These are phyloP conservation scores for Strigamia transsilvanica DNA, from an alignment of 2,888 invertebrate species.

Conservation along the genomic window DNA sequence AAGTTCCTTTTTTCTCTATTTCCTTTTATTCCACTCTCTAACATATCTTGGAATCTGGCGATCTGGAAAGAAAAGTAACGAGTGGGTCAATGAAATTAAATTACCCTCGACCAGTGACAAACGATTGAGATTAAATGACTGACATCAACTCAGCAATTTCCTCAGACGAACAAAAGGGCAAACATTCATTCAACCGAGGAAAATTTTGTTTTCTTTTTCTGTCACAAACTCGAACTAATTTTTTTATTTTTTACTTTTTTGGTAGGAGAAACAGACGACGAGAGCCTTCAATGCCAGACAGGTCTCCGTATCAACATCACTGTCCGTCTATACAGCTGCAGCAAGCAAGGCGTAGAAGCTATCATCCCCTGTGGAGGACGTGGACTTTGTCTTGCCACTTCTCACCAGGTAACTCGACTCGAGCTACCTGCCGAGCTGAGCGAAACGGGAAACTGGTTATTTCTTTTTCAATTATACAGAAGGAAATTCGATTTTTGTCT, in stretches of 20 bases:
- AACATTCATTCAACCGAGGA: constrained; percentile 15
- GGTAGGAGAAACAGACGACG: constrained; percentile 52
- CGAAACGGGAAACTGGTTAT: constrained; percentile 39
- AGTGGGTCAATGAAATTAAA: constrained; percentile 48
- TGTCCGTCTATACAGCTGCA: constrained; percentile 51
- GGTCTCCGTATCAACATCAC: constrained; percentile 54
- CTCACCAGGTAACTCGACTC: constrained; percentile 48
- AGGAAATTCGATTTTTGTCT: constrained; percentile 16
- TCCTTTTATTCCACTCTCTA: constrained; percentile 9
- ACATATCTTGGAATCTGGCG: constrained; percentile 21
- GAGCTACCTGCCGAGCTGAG: constrained; percentile 37
- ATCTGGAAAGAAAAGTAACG: constrained; percentile 38
- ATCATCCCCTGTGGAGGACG: constrained; percentile 48
- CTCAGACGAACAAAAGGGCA: constrained; percentile 7
- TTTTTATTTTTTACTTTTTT: neutral
- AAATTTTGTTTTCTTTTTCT: constrained; percentile 39
- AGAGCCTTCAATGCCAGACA: constrained; percentile 50
- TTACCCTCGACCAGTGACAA: constrained; percentile 46
- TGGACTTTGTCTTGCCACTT: constrained; percentile 50
- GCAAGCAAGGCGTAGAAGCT: constrained; percentile 33
- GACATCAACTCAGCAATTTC: constrained; percentile 47
- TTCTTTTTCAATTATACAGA: constrained; percentile 35
- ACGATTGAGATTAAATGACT: constrained; percentile 47
- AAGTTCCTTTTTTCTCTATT: neutral
- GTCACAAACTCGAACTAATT: neutral